phyloP scores from a whole-genome alignment of 2,888 invertebrate species.

The Latrodectus elegans region DNA sequence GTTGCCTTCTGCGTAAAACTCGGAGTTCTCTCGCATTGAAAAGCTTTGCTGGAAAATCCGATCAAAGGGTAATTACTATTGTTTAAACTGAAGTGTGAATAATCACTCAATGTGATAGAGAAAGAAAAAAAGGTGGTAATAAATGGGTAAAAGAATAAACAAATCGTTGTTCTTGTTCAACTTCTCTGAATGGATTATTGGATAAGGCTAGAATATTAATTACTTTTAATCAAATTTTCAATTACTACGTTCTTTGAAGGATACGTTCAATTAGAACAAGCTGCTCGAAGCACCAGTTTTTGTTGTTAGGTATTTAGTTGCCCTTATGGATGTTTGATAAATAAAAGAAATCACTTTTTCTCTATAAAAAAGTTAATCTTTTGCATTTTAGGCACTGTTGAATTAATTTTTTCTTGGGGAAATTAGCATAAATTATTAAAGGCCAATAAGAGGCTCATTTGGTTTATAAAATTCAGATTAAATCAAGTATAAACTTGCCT shows the following conservation, averaged over 20 bases:
- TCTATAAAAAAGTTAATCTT: too few species aligned
- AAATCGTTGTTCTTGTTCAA: slow-evolving; percentile 36
- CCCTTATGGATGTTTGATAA: slow-evolving; percentile 19
- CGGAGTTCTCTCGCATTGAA: slow-evolving; percentile 7
- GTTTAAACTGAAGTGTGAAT: slow-evolving; percentile 55
- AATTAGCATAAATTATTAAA: too few species aligned
- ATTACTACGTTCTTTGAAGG: slow-evolving; percentile 39
- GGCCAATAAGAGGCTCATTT: too few species aligned
- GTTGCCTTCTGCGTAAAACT: slow-evolving; percentile 23
- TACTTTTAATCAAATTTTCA: slow-evolving; percentile 60
- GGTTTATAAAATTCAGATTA: too few species aligned
- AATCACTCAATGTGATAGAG: slow-evolving; percentile 40
- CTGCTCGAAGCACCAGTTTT: slow-evolving; percentile 5
- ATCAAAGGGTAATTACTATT: slow-evolving; percentile 62
- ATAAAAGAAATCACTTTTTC: slow-evolving; percentile 4
- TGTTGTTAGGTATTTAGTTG: slow-evolving; percentile 20
- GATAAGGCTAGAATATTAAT: slow-evolving; percentile 46
- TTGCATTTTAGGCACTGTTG: too few species aligned
- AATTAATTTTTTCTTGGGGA: too few species aligned
- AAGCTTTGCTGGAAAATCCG: slow-evolving; percentile 28
- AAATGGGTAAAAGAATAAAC: slow-evolving; percentile 47
- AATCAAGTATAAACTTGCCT: too few species aligned
- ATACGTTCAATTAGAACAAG: slow-evolving; percentile 25
- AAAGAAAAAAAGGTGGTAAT: slow-evolving; percentile 33
- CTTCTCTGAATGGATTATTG: slow-evolving; percentile 53